phyloP scores from a whole-genome alignment of 1,140 invertebrate genomes.

The Frieseomelitta varia region DNA sequence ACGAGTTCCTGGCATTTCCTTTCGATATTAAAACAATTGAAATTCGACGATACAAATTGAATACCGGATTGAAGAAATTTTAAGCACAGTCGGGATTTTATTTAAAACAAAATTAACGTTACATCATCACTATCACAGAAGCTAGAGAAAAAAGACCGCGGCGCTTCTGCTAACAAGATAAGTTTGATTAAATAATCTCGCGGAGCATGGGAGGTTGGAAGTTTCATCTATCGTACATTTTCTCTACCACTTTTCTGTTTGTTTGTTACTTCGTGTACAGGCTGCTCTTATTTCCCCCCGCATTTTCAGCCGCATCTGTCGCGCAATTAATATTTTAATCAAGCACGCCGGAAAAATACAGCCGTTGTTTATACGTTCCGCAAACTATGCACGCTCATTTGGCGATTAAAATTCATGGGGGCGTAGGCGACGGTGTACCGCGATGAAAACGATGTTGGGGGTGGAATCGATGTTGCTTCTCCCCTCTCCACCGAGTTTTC shows the following conservation, averaged over 20 bases:
- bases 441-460: neutral
- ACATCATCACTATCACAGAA: too few species aligned
- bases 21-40: too few species aligned
- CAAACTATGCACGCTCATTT: slow-evolving; percentile 22
- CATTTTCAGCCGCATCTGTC: slow-evolving; percentile 44
- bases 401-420: slow-evolving; percentile 57
- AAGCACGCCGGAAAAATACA: slow-evolving; percentile 20
- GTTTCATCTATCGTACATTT: neutral
- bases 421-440: neutral
- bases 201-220: neutral
- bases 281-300: slow-evolving; percentile 17
- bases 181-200: slow-evolving; percentile 2
- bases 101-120: too few species aligned
- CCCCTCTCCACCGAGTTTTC: neutral
- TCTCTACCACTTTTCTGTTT: slow-evolving; percentile 20
- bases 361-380: slow-evolving; percentile 29
- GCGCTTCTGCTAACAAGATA: neutral
- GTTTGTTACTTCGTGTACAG: neutral
- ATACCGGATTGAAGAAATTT: too few species aligned
- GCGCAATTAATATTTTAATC: slow-evolving; percentile 62
- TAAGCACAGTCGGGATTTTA: too few species aligned
- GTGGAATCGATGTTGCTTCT: neutral
- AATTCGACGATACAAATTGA: too few species aligned
- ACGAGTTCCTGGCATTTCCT: too few species aligned
- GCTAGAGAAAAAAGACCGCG: too few species aligned